phyloP scores from a whole-genome alignment of 92 coral and sea anemone species.

The Porites evermanni region DNA sequence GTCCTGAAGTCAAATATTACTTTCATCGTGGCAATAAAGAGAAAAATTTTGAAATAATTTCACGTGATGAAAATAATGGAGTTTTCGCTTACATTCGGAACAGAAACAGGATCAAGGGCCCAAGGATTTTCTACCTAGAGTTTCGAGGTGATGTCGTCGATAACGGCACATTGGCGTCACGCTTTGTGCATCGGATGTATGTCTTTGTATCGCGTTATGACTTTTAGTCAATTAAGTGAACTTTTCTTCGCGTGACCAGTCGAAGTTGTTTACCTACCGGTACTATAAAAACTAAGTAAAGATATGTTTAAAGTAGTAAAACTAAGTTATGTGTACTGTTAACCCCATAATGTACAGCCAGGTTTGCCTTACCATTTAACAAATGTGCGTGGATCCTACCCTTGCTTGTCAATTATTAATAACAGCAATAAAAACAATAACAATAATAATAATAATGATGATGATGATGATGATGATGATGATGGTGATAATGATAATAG shows the following conservation, averaged over 20 bases:
- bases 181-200: slow-evolving; percentile 66
- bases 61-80: slow-evolving; percentile 30
- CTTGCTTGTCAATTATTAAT: no score
- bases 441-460: no score
- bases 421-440: no score
- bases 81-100: slow-evolving; percentile 41
- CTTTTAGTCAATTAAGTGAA: slow-evolving; percentile 25
- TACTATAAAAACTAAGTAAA: no score
- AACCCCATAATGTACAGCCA: no score
- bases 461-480: no score
- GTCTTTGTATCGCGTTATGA: slow-evolving; percentile 60
- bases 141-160: slow-evolving; percentile 71
- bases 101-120: slow-evolving; percentile 26
- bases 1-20: slow-evolving; percentile 49
- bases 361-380: no score
- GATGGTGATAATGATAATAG: no score
- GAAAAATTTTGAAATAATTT: slow-evolving; percentile 44
- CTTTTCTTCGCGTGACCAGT: not conserved
- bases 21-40: slow-evolving; percentile 61
- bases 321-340: not conserved
- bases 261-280: not conserved
- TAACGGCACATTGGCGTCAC: slow-evolving; percentile 55
- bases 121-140: slow-evolving; percentile 41
- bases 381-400: no score
- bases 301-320: not conserved